Percentiles rank a stretch among this genome's conserved stretches.
Conservation (phyloP, 2,797 vertebrate genomes). For the Zenarchopterus dispar region DNA sequence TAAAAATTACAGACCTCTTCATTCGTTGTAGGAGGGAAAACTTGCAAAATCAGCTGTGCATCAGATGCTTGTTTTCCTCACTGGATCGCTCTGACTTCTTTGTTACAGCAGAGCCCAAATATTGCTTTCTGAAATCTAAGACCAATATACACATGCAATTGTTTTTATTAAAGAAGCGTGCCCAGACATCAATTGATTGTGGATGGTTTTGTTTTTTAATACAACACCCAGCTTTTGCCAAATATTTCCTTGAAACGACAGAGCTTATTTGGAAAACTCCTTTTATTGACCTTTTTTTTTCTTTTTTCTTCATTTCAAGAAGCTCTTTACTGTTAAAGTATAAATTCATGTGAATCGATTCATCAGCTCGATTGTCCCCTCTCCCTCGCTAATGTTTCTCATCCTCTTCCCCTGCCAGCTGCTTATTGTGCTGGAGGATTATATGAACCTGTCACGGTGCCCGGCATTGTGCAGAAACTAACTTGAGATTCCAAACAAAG, state of each 20-base stretch:
- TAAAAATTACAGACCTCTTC: no score
- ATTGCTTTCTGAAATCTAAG: conserved; percentile 18
- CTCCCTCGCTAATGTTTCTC: conserved; percentile 25
- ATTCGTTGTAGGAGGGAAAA: no score
- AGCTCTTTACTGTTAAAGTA: conserved; percentile 19
- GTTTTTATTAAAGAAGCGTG: conserved; percentile 21
- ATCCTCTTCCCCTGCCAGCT: conserved; percentile 39
- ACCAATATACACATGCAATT: conserved; percentile 24
- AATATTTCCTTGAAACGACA: conserved; percentile 23
- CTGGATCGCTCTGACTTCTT: conserved; percentile 34
- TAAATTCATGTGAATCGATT: conserved; percentile 38
- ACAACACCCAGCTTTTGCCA: conserved; percentile 4
- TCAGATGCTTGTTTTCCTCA: no score
- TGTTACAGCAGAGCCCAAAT: conserved; percentile 14
- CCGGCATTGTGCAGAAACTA: conserved; percentile 42
- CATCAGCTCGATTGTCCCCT: conserved; percentile 24
- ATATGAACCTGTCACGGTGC: conserved; percentile 56
- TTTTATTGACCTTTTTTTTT: not conserved
- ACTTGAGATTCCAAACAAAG: conserved; percentile 66
- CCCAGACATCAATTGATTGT: conserved; percentile 23
- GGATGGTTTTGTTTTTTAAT: conserved; percentile 21
- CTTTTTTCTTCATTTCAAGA: not conserved
- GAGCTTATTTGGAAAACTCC: conserved; percentile 1
- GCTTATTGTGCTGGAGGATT: conserved; percentile 48
- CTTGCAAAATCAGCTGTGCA: no score